A percentile compares a stretch with the other conserved stretches of the same genome.
Evolutionary conservation across 2,113 vertebrate genomes (phyloP).

Genomic region (Pimephales promelas): DNA sequence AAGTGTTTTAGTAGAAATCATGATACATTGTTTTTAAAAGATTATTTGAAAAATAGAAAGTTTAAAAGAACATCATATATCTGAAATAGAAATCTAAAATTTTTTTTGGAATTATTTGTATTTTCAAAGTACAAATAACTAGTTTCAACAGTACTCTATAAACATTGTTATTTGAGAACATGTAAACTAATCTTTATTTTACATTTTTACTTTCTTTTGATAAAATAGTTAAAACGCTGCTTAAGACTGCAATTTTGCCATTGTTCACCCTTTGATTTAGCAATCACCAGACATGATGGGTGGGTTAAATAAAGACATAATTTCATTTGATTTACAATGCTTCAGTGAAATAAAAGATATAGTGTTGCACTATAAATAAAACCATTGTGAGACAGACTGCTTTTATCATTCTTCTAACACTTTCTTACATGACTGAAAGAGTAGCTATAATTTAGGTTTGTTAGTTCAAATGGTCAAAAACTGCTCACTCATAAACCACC

Average conservation of each 20-base stretch:
- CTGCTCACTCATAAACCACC: neutral
- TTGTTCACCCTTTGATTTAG: slow-evolving; percentile 15
- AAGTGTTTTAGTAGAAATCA: no score
- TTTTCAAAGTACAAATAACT: neutral
- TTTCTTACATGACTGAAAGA: neutral
- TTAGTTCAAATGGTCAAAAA: neutral
- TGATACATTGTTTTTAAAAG: no score
- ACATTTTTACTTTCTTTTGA: no score
- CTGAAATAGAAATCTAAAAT: no score
- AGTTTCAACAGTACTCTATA: no score
- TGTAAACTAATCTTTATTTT: no score
- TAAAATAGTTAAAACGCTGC: neutral
- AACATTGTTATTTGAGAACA: no score
- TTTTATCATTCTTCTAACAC: slow-evolving; percentile 40
- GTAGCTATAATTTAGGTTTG: neutral
- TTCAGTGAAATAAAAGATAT: slow-evolving; percentile 13
- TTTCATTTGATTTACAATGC: neutral
- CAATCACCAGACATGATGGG: neutral
- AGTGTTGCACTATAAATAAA: slow-evolving; percentile 49
- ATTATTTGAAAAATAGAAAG: neutral
- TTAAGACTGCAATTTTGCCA: neutral
- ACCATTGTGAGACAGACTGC: neutral
- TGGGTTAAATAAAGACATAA: neutral
- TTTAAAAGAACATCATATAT: neutral
- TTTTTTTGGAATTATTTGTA: no score